These are phyloP conservation scores for Rhyacophila brunnea DNA, from an alignment of 1,140 invertebrate species.

Conservation along the genomic window DNA sequence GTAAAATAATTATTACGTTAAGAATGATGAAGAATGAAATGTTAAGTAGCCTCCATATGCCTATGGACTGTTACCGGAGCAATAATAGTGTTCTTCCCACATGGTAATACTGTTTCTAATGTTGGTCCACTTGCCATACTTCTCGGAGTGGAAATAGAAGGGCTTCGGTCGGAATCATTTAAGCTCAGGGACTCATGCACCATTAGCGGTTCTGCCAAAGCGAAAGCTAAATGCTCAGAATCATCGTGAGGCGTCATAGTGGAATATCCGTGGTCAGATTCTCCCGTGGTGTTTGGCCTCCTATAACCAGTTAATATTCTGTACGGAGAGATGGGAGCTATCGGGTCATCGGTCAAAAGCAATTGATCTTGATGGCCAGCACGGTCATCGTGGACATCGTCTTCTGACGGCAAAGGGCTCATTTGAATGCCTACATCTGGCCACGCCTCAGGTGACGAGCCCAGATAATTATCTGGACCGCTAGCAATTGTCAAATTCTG, in stretches of 20 bases:
- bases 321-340: conserved; percentile 81
- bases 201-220: conserved; percentile 61
- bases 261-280: conserved; percentile 92
- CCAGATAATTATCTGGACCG: conserved; percentile 51
- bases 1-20: no score
- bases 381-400: conserved; percentile 46
- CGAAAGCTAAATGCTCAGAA: conserved; percentile 74
- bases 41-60: conserved; percentile 69
- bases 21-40: not conserved
- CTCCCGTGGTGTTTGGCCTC: conserved; percentile 74
- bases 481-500: conserved; percentile 59
- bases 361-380: conserved; percentile 62
- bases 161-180: conserved; percentile 60
- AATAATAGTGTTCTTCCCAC: conserved; percentile 67
- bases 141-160: conserved; percentile 40
- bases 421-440: conserved; percentile 50
- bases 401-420: conserved; percentile 44
- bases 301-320: conserved; percentile 80
- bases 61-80: conserved; percentile 87
- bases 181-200: conserved; percentile 51
- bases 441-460: conserved; percentile 50
- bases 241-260: conserved; percentile 94
- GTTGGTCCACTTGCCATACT: conserved; percentile 35
- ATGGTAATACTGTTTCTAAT: conserved; percentile 52
- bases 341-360: conserved; percentile 54